Percentiles rank a stretch among this genome's conserved stretches.
These are phyloP conservation scores for Rhineura floridana DNA, from an alignment of 2,113 vertebrate genomes.

Conservation along the genomic window DNA sequence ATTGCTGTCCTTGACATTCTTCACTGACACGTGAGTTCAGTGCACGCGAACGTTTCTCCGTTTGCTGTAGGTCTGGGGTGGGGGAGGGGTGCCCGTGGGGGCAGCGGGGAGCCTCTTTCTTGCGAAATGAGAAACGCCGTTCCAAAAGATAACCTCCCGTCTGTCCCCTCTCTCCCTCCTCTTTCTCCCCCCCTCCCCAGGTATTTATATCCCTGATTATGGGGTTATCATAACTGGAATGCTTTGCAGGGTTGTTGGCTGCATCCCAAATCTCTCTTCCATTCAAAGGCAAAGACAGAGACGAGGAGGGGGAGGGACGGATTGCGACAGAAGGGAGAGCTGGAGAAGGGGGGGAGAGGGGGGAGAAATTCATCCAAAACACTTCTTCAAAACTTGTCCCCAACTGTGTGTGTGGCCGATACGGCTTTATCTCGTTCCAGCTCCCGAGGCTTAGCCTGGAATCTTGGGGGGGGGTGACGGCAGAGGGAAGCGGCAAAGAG, in stretches of 20 bases:
- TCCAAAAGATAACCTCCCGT: neutral
- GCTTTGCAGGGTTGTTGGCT: neutral
- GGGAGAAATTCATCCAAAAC: neutral
- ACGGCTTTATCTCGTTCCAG: neutral
- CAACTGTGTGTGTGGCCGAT: neutral
- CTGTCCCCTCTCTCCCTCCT: neutral
- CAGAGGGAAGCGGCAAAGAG: neutral
- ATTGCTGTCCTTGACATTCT: no score
- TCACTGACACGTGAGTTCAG: no score
- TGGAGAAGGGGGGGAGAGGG: neutral
- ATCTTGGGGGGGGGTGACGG: neutral
- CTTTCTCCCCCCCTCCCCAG: neutral
- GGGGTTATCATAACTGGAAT: slow-evolving; percentile 10
- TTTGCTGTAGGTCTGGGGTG: no score
- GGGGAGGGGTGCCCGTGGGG: neutral
- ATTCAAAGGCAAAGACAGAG: neutral
- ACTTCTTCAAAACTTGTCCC: neutral
- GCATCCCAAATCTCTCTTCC: neutral
- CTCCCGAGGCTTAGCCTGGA: slow-evolving; percentile 23
- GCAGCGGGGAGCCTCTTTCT: neutral
- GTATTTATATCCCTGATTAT: neutral
- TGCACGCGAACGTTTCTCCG: no score
- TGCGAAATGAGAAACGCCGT: neutral
- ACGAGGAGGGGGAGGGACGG: no score
- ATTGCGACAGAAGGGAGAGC: neutral